A percentile compares a stretch with the other conserved stretches of the same genome.
These are phyloP conservation scores for Alauda arvensis DNA, from an alignment of 2,797 vertebrate species.

Conservation along the genomic window DNA sequence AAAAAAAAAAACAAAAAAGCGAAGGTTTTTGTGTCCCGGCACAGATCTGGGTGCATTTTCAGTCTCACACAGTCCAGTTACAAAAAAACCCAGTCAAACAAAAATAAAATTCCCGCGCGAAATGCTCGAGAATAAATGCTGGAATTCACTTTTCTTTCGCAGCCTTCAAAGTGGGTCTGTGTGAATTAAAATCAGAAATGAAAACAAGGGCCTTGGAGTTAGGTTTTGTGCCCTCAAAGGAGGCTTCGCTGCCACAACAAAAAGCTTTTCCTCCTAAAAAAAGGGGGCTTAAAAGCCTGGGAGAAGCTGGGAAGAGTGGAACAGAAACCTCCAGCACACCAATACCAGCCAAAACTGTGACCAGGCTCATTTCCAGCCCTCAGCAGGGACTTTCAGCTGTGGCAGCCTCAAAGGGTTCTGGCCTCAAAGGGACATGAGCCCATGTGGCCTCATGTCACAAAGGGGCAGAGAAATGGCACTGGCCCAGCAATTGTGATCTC, in stretches of 20 bases:
- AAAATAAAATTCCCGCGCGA: too few species aligned
- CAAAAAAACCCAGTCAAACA: too few species aligned
- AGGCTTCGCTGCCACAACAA: neutral
- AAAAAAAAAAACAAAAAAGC: neutral
- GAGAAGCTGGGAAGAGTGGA: neutral
- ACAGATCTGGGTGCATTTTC: accelerated
- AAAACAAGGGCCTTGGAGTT: neutral
- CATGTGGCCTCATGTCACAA: neutral
- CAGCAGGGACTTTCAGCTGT: neutral
- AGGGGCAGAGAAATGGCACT: neutral
- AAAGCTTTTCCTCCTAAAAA: neutral
- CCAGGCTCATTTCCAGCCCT: neutral
- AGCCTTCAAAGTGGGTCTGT: neutral
- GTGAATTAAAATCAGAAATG: neutral
- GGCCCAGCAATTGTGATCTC: neutral
- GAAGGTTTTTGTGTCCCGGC: too few species aligned
- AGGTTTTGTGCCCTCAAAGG: neutral
- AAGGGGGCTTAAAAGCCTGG: neutral
- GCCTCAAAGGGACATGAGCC: neutral
- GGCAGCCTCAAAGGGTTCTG: too few species aligned
- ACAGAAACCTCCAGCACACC: neutral
- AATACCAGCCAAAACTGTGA: neutral
- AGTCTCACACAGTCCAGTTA: too few species aligned
- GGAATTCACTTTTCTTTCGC: neutral
- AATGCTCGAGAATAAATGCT: neutral